Evolutionary conservation across 2,888 invertebrate species (phyloP), one percentile per base, ranked within the genome.

Genomic region (Anorthoa munda): DNA sequence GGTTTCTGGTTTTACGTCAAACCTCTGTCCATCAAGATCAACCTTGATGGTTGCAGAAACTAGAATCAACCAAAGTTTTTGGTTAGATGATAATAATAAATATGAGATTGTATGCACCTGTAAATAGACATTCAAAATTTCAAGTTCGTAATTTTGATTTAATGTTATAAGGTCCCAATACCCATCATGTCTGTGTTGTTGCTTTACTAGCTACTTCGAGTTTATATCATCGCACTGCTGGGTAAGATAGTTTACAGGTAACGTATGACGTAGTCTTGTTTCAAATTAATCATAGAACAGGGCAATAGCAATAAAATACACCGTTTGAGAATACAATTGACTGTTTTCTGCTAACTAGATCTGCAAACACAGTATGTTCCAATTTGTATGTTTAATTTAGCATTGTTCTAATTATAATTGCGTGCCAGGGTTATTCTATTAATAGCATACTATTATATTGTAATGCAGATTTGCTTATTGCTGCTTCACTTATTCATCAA

Each of bases 21-120:
- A 15, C 11, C 0, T 18, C 13, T 48, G 9, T 21, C 1, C 31
- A 39, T 13, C 60, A 55, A 74, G 18, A 45, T 17, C 48, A 48
- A 74, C 75, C 55, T 75, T 81, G 60, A 12, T 23, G 18, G 17
- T 75, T 61, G 26, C 13, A 55, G 75, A 81, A 26, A 74, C 17
- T 4, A 4, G 2, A 39, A 26, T 2, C 18, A 9, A 48, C 12
- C 15, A 26, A 73, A 45, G 9, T 7, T 48, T 65, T 51, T 51
- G 0, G 17, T 46, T 31, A 15, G 2, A 18, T 26, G 2, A 4
- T 4, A 5, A 31, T 7, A 7, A 31, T 31, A 51, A 69, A 70
- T 50, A 12, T 23, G 50, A 18, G 11, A 18, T 39, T 23, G 3
- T 23, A 59, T 18, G n/a, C 18, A 13, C 7, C 39, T 39, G 39